Conservation (phyloP, 2,113 vertebrate species). For the Psittacula cyanocephala region DNA sequence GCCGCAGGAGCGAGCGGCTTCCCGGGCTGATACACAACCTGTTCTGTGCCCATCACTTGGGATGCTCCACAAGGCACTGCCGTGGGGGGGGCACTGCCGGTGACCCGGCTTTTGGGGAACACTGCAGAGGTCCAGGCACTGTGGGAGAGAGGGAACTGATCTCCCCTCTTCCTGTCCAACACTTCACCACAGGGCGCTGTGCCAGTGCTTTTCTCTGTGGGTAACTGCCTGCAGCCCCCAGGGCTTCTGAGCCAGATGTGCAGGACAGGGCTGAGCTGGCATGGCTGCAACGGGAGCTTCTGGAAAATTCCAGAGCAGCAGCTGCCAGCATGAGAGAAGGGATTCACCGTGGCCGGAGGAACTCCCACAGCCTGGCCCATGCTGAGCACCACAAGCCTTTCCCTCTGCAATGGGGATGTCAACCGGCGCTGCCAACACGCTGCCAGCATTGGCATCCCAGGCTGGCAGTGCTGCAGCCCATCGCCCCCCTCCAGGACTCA, state of each 20-base stretch:
- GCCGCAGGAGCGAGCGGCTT: neutral
- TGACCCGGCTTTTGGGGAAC: neutral
- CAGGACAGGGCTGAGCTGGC: neutral
- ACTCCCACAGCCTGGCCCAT: neutral
- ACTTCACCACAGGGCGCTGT: neutral
- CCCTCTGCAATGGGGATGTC: neutral
- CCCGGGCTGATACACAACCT: accelerated
- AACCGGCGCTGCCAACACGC: neutral
- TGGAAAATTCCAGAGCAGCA: neutral
- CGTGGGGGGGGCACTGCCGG: accelerated
- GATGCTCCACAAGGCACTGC: accelerated
- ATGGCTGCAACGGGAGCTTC: neutral
- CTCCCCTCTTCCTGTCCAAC: neutral
- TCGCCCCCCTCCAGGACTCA: neutral
- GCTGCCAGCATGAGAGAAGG: accelerated
- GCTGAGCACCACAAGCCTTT: neutral
- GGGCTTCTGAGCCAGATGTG: neutral
- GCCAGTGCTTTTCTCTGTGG: neutral
- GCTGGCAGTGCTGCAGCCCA: neutral
- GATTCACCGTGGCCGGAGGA: neutral
- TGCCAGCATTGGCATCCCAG: neutral
- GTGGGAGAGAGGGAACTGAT: neutral
- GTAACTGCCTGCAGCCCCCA: neutral
- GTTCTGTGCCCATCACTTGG: accelerated
- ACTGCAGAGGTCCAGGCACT: accelerated